Base-by-base conservation (phyloP, 2,888 invertebrate genomes). In the Dione juno region DNA sequence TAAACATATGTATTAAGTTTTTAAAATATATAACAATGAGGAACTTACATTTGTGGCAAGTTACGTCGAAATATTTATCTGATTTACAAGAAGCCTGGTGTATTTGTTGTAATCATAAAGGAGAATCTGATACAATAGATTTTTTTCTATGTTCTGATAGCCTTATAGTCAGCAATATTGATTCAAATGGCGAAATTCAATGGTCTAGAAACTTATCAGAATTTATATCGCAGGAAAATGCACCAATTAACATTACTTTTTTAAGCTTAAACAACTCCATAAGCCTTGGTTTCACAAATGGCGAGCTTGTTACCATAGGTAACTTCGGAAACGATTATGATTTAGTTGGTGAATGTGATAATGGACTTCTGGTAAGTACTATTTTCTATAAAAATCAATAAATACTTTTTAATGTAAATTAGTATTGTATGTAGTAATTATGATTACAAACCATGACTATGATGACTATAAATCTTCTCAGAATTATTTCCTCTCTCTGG, bases 201-300 rank as follows among this genome's bases (percentile, higher is more conserved):
- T 92, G 92, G 92, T 79, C 73, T 43, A 88, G 81, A 75, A 84
- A 89, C 77, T 76, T 93, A 9, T 80, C 82, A 6, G 78, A 82
- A 40, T 65, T 83, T 61, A 76, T 90, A 21, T 81, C 93, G 83
- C 69, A 89, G 79, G 74, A 94, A 88, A 92, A 89, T 88, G 77
- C 90, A 87, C 89, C 90, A 48, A 78, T 93, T n/a, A 88, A 89
- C 75, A 77, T 92, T 19, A 85, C 89, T 3, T 90, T 84, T 75
- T 79, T 93, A 37, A 80, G 88, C 1, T 80, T 93, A 13, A 80
- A 87, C 7, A 85, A 89, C 75, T 80, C 82, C 35, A 69, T 93
- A 43, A 89, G 87, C 70, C 79, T 93, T 28, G 90, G 89, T 2
- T 77, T 92, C 59, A 80, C 80, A 50, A 90, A 88, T 84, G 93